These are phyloP conservation scores for Pteruthius melanotis DNA, from an alignment of 2,113 vertebrate genomes.

Conservation along the genomic window DNA sequence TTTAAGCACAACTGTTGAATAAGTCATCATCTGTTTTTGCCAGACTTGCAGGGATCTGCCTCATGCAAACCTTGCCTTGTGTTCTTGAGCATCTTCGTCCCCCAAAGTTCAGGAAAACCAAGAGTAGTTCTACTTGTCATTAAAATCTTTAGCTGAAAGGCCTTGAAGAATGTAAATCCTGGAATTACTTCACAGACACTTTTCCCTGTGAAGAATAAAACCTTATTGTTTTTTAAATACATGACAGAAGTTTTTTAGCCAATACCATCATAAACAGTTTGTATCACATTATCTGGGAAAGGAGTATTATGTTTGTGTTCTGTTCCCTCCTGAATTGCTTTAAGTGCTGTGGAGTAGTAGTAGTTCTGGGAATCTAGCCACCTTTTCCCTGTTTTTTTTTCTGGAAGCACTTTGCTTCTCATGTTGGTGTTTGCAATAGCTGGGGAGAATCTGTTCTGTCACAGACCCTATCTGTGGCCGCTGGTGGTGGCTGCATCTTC, in stretches of 20 bases:
- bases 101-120: not conserved
- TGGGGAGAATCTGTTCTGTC: not conserved
- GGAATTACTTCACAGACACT: not conserved
- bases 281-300: not conserved
- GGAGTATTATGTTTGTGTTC: not conserved
- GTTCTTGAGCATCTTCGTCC: not conserved
- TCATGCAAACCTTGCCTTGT: not conserved
- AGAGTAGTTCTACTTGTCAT: not conserved
- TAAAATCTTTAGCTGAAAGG: not conserved
- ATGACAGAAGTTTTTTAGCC: not conserved
- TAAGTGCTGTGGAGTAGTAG: not conserved
- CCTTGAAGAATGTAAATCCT: not conserved
- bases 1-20: not conserved
- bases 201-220: not conserved
- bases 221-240: not conserved
- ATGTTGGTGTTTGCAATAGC: not conserved
- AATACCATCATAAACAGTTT: not conserved
- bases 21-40: not conserved
- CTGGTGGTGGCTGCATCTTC: not conserved
- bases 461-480: not conserved
- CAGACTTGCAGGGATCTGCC: not conserved
- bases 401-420: not conserved
- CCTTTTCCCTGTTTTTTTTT: not conserved
- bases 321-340: not conserved
- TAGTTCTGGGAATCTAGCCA: not conserved